A percentile compares a stretch with the other conserved stretches of the same genome.
Conservation (phyloP, 2,888 invertebrate genomes). For the Hirtodrosophila alboralis region DNA sequence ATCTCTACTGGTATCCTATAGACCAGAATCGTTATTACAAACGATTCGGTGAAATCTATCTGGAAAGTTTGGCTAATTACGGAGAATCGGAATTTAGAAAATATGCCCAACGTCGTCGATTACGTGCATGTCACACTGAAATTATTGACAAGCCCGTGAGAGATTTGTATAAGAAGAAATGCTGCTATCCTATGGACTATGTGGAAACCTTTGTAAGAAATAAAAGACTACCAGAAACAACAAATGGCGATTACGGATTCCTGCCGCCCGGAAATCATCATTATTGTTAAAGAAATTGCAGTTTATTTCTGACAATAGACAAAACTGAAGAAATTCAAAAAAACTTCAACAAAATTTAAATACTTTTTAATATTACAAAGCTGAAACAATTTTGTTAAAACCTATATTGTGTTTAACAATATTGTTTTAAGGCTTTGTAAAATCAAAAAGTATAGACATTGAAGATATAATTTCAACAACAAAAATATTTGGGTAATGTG, state of each 20-base stretch:
- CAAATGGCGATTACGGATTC: conserved; percentile 50
- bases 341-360: no score
- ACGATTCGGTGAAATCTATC: conserved; percentile 29
- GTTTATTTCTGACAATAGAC: no score
- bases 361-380: no score
- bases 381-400: no score
- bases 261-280: conserved; percentile 39
- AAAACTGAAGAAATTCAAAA: no score
- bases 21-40: conserved; percentile 25
- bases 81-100: conserved; percentile 33
- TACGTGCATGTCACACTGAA: background rate
- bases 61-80: conserved; percentile 32
- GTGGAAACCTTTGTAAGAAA: no score
- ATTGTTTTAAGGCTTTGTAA: no score
- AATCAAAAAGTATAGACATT: no score
- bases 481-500: no score
- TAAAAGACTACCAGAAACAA: conserved; percentile 30
- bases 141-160: background rate
- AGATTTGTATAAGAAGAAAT: background rate
- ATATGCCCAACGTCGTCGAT: conserved; percentile 24
- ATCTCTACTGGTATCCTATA: conserved; percentile 37
- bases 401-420: no score
- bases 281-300: conserved; percentile 2
- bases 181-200: conserved; percentile 31
- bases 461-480: no score